Base-by-base conservation (phyloP, 92 coral and sea anemone species). In the Siderastrea siderea region DNA sequence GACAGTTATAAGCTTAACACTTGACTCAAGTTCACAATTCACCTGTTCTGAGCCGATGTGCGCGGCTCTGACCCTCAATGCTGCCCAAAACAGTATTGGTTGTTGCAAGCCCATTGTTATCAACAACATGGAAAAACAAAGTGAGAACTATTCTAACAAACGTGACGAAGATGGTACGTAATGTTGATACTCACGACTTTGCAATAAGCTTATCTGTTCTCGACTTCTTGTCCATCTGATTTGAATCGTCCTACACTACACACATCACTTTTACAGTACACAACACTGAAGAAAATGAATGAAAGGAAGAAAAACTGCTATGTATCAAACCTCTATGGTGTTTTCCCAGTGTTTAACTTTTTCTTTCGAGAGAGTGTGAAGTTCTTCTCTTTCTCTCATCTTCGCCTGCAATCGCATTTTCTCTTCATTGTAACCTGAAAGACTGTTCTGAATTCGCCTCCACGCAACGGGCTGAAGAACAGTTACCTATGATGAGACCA, bases 311-410 rank as follows among this genome's bases (percentile, higher is more conserved):
- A 15, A 63, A 48, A 51, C 2, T 12, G 15, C 7, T 84, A 45
- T n/a, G 43, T 8, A 85, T 5, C 93, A 17, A 58, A 97, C 99
- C 96, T 97, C 98, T 79, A 97, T 97, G 19, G 99, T 97, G 88
- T 97, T 97, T 70, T 91, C 99, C 99, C 99, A 97, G 90, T 97
- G 93, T 87, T 94, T 91, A 3, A 97, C 98, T 81, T 90, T 88
- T 16, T 97, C 95, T 70, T 94, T 92, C 1, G 99, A 97, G 63
- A 92, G 77, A 47, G 95, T 84, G 50, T 94, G 99, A 14, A 97
- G 93, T 58, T 92, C 97, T 61, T 92, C 95, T 61, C 96, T 92
- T 75, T 97, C 96, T 55, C 95, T 91, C 47, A 73, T 90, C 68
- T 85, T 83, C 53, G 95, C 95, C 82, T 93, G 83, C 61, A 89